These are phyloP conservation scores for Julus scandinavius DNA, from an alignment of 2,888 invertebrate species.

Conservation along the genomic window DNA sequence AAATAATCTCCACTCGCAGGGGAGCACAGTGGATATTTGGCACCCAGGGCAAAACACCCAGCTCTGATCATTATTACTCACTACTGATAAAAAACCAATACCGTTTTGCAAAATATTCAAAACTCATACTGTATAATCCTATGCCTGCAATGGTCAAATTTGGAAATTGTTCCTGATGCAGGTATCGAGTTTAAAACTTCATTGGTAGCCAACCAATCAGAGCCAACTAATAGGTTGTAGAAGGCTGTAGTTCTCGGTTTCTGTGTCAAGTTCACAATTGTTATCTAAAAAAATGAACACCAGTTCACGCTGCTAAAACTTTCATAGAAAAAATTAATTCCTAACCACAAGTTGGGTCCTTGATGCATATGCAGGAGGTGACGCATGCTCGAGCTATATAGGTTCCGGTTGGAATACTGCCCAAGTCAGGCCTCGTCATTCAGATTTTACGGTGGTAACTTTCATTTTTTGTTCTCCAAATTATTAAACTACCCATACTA, in stretches of 20 bases:
- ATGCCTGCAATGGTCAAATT: background rate
- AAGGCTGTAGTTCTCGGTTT: background rate
- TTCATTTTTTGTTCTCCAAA: background rate
- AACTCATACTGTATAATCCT: no score
- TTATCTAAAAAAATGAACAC: background rate
- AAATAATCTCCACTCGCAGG: no score
- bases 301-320: background rate
- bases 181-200: background rate
- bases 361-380: background rate
- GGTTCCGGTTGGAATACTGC: constrained; percentile 30
- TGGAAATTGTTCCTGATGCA: background rate
- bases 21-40: no score
- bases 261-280: background rate
- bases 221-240: background rate
- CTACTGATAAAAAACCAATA: no score
- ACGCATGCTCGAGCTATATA: background rate
- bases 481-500: background rate
- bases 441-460: background rate
- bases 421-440: background rate
- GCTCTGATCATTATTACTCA: no score
- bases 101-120: no score
- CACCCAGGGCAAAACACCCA: no score
- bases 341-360: background rate
- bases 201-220: background rate
- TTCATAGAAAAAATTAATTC: background rate